A percentile compares a stretch with the other conserved stretches of the same genome.
These are phyloP conservation scores for Numenius phaeopus DNA, from an alignment of 2,797 vertebrate species.

Conservation along the genomic window DNA sequence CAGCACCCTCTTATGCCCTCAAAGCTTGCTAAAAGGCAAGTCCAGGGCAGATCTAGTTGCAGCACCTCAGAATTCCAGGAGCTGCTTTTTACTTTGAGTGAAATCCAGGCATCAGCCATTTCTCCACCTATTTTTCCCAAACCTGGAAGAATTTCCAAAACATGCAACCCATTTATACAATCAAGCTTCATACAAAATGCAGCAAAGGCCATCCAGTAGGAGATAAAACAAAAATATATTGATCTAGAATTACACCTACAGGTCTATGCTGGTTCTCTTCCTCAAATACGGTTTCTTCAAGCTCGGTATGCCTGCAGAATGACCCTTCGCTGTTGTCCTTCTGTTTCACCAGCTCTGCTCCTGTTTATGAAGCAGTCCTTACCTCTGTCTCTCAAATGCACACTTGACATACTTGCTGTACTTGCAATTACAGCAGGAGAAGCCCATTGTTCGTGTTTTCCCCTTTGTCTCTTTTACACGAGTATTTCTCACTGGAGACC, in stretches of 20 bases:
- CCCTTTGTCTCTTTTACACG: slow-evolving; percentile 45
- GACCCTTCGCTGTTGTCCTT: slow-evolving; percentile 32
- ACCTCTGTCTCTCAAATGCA: slow-evolving; percentile 39
- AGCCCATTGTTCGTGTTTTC: slow-evolving; percentile 40
- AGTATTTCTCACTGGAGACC: slow-evolving; percentile 38
- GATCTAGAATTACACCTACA: not conserved
- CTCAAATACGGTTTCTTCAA: slow-evolving; percentile 15
- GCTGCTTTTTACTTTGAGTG: not conserved
- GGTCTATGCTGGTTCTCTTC: not conserved
- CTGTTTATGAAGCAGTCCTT: slow-evolving; percentile 21
- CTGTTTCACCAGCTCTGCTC: slow-evolving; percentile 40
- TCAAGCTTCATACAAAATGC: not conserved
- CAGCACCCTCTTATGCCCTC: not conserved
- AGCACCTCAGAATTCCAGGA: not conserved
- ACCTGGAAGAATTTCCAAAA: not conserved
- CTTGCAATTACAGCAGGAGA: slow-evolving; percentile 65
- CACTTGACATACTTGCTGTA: slow-evolving; percentile 56
- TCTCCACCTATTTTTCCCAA: not conserved
- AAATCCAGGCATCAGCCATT: not conserved
- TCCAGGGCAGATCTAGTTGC: not conserved
- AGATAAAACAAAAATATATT: not conserved
- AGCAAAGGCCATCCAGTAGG: not conserved
- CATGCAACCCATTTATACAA: not conserved
- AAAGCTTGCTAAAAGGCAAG: not conserved
- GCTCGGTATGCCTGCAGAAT: slow-evolving; percentile 36